phyloP scores from a whole-genome alignment of 1,140 invertebrate species.

The Hypothenemus hampei region DNA sequence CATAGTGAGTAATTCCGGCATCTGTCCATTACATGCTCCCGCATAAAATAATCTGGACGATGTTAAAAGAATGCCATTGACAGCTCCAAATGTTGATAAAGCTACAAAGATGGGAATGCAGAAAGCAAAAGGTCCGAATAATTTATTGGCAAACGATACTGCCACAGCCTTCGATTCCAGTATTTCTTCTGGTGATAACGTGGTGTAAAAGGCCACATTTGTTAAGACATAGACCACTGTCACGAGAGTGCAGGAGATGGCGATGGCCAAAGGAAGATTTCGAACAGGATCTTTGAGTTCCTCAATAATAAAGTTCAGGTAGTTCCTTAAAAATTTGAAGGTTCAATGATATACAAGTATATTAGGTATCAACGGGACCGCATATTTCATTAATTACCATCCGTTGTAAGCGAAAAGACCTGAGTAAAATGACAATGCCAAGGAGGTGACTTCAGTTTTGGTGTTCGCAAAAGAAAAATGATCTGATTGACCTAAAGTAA shows the following conservation, averaged over 20 bases:
- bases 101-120: conserved; percentile 98
- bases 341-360: not conserved
- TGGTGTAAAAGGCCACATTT: conserved; percentile 96
- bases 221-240: conserved; percentile 94
- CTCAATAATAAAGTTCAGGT: conserved; percentile 97
- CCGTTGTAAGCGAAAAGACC: conserved; percentile 99
- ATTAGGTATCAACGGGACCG: not conserved
- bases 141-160: conserved; percentile 89
- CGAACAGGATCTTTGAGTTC: conserved; percentile 96
- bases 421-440: conserved; percentile 96
- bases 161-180: conserved; percentile 92
- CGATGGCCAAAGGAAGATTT: conserved; percentile 93
- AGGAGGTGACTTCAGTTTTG: conserved; percentile 80
- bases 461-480: conserved; percentile 93
- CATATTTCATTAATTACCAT: conserved; percentile 64
- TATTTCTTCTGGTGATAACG: conserved; percentile 79
- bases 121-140: conserved; percentile 91
- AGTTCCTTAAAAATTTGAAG: conserved; percentile 74
- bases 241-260: conserved; percentile 88
- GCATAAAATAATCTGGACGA: conserved; percentile 93
- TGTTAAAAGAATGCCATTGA: conserved; percentile 96
- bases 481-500: conserved; percentile 70
- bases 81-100: conserved; percentile 95
- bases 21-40: conserved; percentile 91
- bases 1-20: conserved; percentile 95